Base-by-base conservation (phyloP, 1,140 invertebrate genomes). In the Eubasilissa regina region DNA sequence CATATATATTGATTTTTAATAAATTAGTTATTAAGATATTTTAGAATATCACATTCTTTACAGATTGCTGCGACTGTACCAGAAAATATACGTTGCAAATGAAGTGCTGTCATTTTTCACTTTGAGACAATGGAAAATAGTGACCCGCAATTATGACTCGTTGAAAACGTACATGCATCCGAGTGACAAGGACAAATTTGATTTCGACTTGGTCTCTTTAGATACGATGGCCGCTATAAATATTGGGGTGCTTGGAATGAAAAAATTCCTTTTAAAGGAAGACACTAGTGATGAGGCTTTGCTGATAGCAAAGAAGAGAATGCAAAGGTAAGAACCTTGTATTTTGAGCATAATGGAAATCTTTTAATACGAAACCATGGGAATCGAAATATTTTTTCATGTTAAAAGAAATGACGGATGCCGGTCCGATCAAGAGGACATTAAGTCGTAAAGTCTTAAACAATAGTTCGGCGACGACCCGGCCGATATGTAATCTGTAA, bases 241-340 rank as follows among this genome's bases (percentile, higher is more conserved):
- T 8, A 15, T 35, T 10, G 75, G 74, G 13, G 7, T 35, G 12
- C 0, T 47, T 7, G 75, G 75, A 8, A 21, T 80, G 0, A 80
- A 80, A 73, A 80, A 73, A 64, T 77, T 51, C 25, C 60, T 80
- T 60, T 45, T 77, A 10, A 53, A 76, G 15, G 79, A 80, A 25
- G 53, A 80, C n/a, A 47, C 19, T 1, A 76, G 17, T 17, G 62
- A 72, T 17, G 53, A 55, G 17, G 74, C 64, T 17, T 6, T 76
- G 1, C 11, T 13, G n/a, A 64, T n/a, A 11, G 70, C 25, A 1
- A 53, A 17, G 45, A 68, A 45, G n/a, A 44, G 19, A 68, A 7
- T 17, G n/a, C 13, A 68, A n/a, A 47, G 0, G 64, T 68, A 47
- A 68, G 64, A 47, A 56, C 15, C 0, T 9, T 56, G 1, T n/a